A percentile compares a stretch with the other conserved stretches of the same genome.
These are phyloP conservation scores for Dysmachus trigonus DNA, from an alignment of 2,888 invertebrate species.

Conservation along the genomic window DNA sequence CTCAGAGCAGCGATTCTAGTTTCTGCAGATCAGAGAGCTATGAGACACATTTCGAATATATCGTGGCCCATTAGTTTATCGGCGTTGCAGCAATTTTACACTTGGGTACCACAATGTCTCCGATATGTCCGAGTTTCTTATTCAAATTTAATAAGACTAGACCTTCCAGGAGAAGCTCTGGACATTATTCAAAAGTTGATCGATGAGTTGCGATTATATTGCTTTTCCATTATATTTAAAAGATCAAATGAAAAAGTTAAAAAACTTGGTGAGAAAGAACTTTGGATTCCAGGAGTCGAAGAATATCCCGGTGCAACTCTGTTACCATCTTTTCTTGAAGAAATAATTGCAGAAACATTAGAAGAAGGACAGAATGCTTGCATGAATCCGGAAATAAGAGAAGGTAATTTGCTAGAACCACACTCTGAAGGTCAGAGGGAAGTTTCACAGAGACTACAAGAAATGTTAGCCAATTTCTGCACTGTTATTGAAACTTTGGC, in stretches of 20 bases:
- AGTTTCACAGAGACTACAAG: slow-evolving; percentile 66
- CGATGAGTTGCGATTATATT: slow-evolving; percentile 86
- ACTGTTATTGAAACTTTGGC: slow-evolving; percentile 79
- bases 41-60: slow-evolving; percentile 54
- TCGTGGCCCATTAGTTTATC: slow-evolving; percentile 65
- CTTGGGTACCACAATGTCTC: slow-evolving; percentile 83
- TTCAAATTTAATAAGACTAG: slow-evolving; percentile 81
- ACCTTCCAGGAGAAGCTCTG: slow-evolving; percentile 87
- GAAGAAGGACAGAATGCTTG: slow-evolving; percentile 75
- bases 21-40: slow-evolving; percentile 69
- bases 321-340: slow-evolving; percentile 77
- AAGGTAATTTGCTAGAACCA: slow-evolving; percentile 63
- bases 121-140: slow-evolving; percentile 83
- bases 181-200: slow-evolving; percentile 85
- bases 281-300: slow-evolving; percentile 86
- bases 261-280: slow-evolving; percentile 77
- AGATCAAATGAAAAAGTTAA: slow-evolving; percentile 83
- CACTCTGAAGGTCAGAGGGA: slow-evolving; percentile 63
- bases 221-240: slow-evolving; percentile 84
- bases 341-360: slow-evolving; percentile 77
- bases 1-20: slow-evolving; percentile 78
- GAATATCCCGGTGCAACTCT: slow-evolving; percentile 86
- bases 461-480: slow-evolving; percentile 71
- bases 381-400: slow-evolving; percentile 73
- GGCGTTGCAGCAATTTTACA: slow-evolving; percentile 68